Percentiles rank a stretch among this genome's conserved stretches.
Conservation (phyloP, 92 coral and sea anemone genomes). For the Phenganax marumi region DNA sequence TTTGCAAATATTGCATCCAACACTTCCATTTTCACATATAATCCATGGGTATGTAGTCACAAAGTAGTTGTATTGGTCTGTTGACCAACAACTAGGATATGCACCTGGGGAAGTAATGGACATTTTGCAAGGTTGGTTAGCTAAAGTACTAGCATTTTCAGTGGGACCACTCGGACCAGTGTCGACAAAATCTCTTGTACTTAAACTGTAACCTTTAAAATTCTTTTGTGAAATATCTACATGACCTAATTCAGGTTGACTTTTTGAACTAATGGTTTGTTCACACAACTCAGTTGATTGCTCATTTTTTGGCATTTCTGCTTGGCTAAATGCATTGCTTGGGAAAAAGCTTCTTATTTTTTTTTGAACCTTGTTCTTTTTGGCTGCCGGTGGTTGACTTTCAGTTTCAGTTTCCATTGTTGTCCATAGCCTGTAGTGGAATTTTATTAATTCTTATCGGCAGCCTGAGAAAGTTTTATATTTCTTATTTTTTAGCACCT, state of each 20-base stretch:
- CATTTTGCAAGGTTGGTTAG: not conserved
- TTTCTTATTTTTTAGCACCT: no score
- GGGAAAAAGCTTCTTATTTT: not conserved
- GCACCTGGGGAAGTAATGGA: not conserved
- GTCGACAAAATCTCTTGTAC: not conserved
- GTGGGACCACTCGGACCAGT: not conserved
- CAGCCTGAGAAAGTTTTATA: no score
- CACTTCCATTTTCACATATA: conserved; percentile 10
- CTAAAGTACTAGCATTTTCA: not conserved
- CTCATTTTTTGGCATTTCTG: not conserved
- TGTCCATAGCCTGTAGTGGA: no score
- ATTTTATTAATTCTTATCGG: no score
- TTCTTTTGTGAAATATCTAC: not conserved
- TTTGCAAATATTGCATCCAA: conserved; percentile 5
- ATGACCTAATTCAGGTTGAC: not conserved
- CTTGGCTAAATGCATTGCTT: not conserved
- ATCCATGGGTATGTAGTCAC: not conserved
- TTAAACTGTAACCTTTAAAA: not conserved
- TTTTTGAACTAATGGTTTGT: not conserved
- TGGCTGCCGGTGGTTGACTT: conserved; percentile 12
- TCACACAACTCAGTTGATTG: not conserved
- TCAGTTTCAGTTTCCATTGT: not conserved
- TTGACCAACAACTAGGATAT: not conserved
- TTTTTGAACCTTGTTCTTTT: conserved; percentile 9
- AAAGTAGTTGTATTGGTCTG: conserved; percentile 20